A percentile compares a stretch with the other conserved stretches of the same genome.
Conservation (phyloP, 2,888 invertebrate genomes). For the Spodoptera picta region DNA sequence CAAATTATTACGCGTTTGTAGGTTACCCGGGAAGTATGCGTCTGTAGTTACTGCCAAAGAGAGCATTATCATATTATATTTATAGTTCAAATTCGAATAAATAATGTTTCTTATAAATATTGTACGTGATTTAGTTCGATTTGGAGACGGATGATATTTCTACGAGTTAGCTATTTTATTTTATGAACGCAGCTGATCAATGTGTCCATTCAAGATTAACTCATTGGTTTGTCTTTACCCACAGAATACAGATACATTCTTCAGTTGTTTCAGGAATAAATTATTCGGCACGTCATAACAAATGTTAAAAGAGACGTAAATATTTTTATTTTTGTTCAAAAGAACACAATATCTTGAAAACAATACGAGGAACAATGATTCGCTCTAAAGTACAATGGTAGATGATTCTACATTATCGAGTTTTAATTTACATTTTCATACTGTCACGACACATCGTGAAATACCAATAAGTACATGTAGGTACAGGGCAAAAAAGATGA, state of each 20-base stretch:
- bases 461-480: constrained; percentile 12
- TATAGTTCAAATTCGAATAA: constrained; percentile 32
- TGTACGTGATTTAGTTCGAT: constrained; percentile 10
- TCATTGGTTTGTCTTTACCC: no score
- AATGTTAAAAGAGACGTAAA: no score
- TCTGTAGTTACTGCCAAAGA: constrained; percentile 46
- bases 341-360: background rate
- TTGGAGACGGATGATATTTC: constrained; percentile 1
- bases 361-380: constrained; percentile 7
- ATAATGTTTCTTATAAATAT: constrained; percentile 32
- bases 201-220: no score
- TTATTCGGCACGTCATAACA: no score
- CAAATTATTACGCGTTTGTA: constrained; percentile 62
- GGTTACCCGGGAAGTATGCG: constrained; percentile 49
- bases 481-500: background rate
- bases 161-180: background rate
- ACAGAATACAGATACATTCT: no score
- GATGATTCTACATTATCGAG: constrained; percentile 17
- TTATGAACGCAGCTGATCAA: no score
- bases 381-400: constrained; percentile 12
- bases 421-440: constrained; percentile 21
- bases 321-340: no score
- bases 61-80: constrained; percentile 43
- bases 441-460: constrained; percentile 1
- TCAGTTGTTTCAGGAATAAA: no score